Conservation (phyloP, 2,888 invertebrate species). For the Falcaria lacertinaria region DNA sequence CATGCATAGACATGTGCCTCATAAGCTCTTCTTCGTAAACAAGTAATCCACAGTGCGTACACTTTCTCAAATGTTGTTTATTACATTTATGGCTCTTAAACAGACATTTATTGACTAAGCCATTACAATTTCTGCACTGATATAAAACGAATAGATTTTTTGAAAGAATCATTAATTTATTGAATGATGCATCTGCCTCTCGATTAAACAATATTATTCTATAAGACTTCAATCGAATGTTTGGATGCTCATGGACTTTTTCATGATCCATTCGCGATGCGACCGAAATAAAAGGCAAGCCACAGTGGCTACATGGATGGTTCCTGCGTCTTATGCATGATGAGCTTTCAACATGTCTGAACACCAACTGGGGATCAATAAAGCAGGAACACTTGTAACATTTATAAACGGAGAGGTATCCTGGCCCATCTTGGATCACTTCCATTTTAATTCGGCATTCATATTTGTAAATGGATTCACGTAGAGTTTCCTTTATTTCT, state of each 20-base stretch:
- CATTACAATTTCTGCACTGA: conserved; percentile 54
- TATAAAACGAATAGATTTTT: conserved; percentile 39
- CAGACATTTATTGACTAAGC: conserved; percentile 35
- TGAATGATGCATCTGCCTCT: conserved; percentile 31
- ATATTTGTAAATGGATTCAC: conserved; percentile 46
- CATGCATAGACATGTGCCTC: conserved; percentile 44
- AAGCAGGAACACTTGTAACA: conserved; percentile 47
- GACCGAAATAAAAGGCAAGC: conserved; percentile 37
- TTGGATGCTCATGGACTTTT: conserved; percentile 32
- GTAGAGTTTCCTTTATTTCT: conserved; percentile 27
- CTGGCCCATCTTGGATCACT: conserved; percentile 40
- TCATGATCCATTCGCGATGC: conserved; percentile 36
- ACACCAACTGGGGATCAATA: conserved; percentile 36
- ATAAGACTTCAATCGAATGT: conserved; percentile 29
- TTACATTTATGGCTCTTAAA: conserved; percentile 37
- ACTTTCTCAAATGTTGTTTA: conserved; percentile 30
- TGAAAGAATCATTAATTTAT: conserved; percentile 26
- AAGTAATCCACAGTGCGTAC: conserved; percentile 45
- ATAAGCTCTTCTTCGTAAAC: conserved; percentile 31
- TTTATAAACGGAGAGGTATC: conserved; percentile 40
- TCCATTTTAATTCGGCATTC: conserved; percentile 54
- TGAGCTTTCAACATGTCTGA: conserved; percentile 34
- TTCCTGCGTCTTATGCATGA: conserved; percentile 31
- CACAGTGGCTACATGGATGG: conserved; percentile 44
- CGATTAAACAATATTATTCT: conserved; percentile 50